Evolutionary conservation across 1,140 invertebrate genomes (phyloP).

Genomic region (Coptotermes formosanus): DNA sequence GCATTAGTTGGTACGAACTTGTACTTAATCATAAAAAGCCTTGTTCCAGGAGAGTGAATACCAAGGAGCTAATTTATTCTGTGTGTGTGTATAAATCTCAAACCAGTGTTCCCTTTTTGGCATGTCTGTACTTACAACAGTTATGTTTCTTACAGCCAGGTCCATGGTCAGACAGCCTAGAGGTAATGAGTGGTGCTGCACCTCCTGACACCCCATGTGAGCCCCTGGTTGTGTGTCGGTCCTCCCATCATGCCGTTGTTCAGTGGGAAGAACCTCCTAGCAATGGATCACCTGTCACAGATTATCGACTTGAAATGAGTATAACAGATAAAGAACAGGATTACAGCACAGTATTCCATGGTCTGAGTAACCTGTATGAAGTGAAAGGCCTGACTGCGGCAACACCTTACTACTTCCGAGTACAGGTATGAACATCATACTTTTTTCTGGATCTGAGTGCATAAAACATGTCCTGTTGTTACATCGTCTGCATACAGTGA

Average conservation of each 20-base stretch:
- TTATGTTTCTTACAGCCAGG: slow-evolving; percentile 52
- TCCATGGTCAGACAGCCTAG: slow-evolving; percentile 70
- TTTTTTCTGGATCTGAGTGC: not conserved
- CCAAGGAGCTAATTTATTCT: too few relatives aligned
- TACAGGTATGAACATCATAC: slow-evolving; percentile 51
- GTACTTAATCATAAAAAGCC: too few relatives aligned
- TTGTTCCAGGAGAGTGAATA: too few relatives aligned
- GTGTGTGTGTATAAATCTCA: too few relatives aligned
- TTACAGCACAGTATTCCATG: slow-evolving; percentile 58
- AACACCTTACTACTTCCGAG: slow-evolving; percentile 74
- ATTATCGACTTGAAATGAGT: slow-evolving; percentile 76
- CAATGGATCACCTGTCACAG: slow-evolving; percentile 76
- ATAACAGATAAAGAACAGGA: slow-evolving; percentile 49
- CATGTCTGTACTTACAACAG: too few relatives aligned
- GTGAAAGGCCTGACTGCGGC: slow-evolving; percentile 72
- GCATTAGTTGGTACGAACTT: too few relatives aligned
- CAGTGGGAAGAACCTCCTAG: slow-evolving; percentile 72
- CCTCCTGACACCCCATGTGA: slow-evolving; percentile 66
- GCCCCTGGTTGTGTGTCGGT: slow-evolving; percentile 56
- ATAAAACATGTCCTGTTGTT: not conserved
- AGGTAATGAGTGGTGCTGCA: slow-evolving; percentile 75
- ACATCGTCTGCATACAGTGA: too few relatives aligned
- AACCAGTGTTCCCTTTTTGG: too few relatives aligned
- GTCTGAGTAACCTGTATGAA: slow-evolving; percentile 49
- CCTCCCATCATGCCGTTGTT: slow-evolving; percentile 63